Evolutionary conservation across 2,113 vertebrate species (phyloP), one percentile per base, ranked within the genome.

Genomic region (Sterrhoptilus dennistouni): DNA sequence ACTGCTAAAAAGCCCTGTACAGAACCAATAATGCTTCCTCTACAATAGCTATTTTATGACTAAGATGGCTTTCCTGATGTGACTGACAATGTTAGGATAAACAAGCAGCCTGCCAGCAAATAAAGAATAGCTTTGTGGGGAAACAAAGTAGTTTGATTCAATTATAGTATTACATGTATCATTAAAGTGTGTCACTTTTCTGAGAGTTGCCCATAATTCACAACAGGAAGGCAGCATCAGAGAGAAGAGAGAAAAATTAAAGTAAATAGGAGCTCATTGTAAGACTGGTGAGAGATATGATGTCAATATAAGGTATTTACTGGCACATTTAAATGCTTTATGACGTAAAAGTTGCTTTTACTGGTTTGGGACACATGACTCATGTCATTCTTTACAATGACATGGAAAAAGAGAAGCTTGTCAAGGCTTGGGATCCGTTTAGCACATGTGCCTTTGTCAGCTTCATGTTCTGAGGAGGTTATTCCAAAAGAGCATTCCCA

Each of bases 61-160:
- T 87, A 90, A 93, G 81, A 92, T 81, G 90, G 63, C 69, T 95
- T 93, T 92, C 69, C 71, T 95, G 78, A 84, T 76, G 77, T 90
- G 87, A 54, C 52, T 81, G 79, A 93, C 74, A 92, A 68, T 61
- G 65, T 77, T 72, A 61, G 78, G 61, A 68, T 78, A 96, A 95
- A 94, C 70, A 94, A 70, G n/a, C 66, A 92, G 78, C 52, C 75
- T 94, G 66, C 53, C 80, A 93, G 60, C 83, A 68, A 53, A 68
- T 52, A 76, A 85, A 88, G 38, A 89, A 81, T 28, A 64, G 79
- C 50, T 47, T 86, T 95, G 78, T 45, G 8, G 66, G n/a, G 40
- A 90, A 84, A 96, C 61, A 88, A 81, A 92, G 60, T 42, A n/a
- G 35, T 84, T 83, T 83, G 74, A 95, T 92, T 92, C 87, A 92